A percentile compares a stretch with the other conserved stretches of the same genome.
Conservation (phyloP, 1,140 invertebrate genomes). For the Trichoplusia ni region DNA sequence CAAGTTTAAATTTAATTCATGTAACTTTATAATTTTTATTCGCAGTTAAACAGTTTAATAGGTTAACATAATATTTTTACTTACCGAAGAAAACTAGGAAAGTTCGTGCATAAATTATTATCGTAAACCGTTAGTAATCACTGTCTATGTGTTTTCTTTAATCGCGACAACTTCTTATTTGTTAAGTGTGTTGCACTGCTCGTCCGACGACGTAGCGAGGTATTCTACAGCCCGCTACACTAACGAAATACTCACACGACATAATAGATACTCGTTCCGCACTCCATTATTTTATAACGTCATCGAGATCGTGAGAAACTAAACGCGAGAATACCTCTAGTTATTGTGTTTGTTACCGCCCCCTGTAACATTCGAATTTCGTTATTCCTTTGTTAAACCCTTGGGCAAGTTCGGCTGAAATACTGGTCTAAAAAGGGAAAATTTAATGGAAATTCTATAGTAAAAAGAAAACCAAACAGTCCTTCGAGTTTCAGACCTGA, state of each 20-base stretch:
- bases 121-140: neutral
- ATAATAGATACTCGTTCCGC: neutral
- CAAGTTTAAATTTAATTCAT: neutral
- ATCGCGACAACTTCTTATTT: neutral
- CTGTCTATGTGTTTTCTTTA: neutral
- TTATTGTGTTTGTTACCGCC: neutral
- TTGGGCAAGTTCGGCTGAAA: neutral
- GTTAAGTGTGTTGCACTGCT: neutral
- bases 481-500: conserved; percentile 29
- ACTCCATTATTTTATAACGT: neutral
- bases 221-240: conserved; percentile 8
- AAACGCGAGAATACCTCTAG: neutral
- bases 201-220: conserved; percentile 1
- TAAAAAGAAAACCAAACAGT: conserved; percentile 27
- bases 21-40: too few relatives aligned
- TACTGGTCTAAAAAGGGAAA: conserved; percentile 13
- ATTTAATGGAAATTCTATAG: conserved; percentile 25
- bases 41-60: neutral
- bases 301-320: conserved; percentile 11
- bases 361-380: neutral
- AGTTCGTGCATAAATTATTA: neutral
- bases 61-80: neutral
- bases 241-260: conserved; percentile 12
- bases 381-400: neutral
- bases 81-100: neutral